These are phyloP conservation scores for Phenganax stokvisi DNA, from an alignment of 92 coral and sea anemone genomes.

Conservation along the genomic window DNA sequence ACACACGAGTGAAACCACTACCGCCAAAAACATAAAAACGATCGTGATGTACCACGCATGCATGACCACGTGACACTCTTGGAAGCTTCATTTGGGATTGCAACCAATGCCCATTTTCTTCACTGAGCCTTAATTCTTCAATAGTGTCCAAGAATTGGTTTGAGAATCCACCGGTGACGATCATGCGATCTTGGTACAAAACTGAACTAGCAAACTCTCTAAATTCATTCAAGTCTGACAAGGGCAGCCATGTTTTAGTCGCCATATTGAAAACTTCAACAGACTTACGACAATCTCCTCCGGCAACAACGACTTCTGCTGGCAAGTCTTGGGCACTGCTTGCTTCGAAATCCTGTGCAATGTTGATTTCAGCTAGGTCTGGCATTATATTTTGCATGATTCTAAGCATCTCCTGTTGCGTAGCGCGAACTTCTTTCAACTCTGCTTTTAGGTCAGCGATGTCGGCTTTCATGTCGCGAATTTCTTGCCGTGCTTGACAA, in stretches of 20 bases:
- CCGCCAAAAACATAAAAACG: neutral
- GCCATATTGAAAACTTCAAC: conserved; percentile 20
- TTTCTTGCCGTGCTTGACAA: neutral
- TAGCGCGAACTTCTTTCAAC: neutral
- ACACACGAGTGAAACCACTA: neutral
- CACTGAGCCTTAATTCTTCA: neutral
- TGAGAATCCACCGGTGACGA: neutral
- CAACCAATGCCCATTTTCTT: neutral
- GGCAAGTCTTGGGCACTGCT: conserved; percentile 20
- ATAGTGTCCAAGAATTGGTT: neutral
- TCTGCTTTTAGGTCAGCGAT: neutral
- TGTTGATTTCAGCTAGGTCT: conserved; percentile 28
- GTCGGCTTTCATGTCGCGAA: neutral
- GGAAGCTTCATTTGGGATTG: neutral
- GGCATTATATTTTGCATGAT: conserved; percentile 3
- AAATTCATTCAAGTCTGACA: neutral
- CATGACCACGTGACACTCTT: neutral
- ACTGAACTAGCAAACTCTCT: conserved; percentile 1
- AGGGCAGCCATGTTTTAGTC: conserved; percentile 5
- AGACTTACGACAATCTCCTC: neutral
- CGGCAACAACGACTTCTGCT: conserved; percentile 5
- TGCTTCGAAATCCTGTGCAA: conserved; percentile 52
- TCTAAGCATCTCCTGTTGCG: neutral
- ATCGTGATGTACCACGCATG: neutral
- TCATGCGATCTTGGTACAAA: neutral